These are phyloP conservation scores for Thaumetopoea pityocampa DNA, from an alignment of 1,140 invertebrate species.

Conservation along the genomic window DNA sequence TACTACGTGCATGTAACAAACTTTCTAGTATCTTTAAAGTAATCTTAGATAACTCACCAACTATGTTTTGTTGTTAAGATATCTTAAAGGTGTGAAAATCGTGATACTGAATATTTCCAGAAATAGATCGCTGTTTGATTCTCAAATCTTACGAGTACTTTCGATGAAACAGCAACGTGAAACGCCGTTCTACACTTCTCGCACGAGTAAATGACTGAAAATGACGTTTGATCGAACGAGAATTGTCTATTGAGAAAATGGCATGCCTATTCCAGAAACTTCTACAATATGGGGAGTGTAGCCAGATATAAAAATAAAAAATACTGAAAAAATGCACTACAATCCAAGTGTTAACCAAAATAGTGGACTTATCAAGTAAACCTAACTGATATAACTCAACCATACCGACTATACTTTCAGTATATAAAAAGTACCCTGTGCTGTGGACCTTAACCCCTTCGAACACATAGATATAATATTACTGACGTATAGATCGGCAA, in stretches of 20 bases:
- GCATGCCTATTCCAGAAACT: constrained; percentile 10
- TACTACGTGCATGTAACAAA: too few relatives aligned
- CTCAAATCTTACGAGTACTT: constrained; percentile 9
- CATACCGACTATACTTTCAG: too few relatives aligned
- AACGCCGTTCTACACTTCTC: constrained; percentile 4
- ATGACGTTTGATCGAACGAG: constrained; percentile 16
- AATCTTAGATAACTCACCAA: constrained; percentile 7
- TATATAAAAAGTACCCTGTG: too few relatives aligned
- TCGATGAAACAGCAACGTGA: background rate
- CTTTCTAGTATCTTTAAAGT: too few relatives aligned
- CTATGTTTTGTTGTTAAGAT: background rate
- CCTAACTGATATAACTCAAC: too few relatives aligned
- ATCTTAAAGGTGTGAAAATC: background rate
- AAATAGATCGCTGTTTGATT: constrained; percentile 2
- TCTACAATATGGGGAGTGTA: constrained; percentile 4
- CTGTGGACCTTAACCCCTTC: too few relatives aligned
- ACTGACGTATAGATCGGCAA: too few relatives aligned
- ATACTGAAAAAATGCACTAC: too few relatives aligned
- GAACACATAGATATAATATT: too few relatives aligned
- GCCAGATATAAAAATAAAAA: too few relatives aligned
- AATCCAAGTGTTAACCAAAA: too few relatives aligned
- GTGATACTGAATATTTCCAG: constrained; percentile 1
- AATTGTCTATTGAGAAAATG: constrained; percentile 1
- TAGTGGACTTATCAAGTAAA: too few relatives aligned
- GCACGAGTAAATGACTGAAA: constrained; percentile 7